Evolutionary conservation across 2,113 vertebrate genomes (phyloP), one percentile per base, ranked within the genome.

Genomic region (Piprites chloris): DNA sequence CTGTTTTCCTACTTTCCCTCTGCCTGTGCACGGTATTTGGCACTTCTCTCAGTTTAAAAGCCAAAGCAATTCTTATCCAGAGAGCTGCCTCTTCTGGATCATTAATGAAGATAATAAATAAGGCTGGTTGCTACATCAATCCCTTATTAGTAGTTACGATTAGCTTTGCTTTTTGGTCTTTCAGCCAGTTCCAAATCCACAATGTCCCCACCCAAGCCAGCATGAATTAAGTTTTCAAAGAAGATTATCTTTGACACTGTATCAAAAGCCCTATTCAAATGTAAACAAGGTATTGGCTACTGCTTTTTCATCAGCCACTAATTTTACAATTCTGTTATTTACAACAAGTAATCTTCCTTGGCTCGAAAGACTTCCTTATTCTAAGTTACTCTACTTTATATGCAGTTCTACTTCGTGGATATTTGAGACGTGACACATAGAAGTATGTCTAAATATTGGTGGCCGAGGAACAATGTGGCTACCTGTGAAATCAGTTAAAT

Each of bases 241-340:
- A 87, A 75, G 66, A 94, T 88, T 91, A 76, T 83, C 73, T 95
- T 28, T 87, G 85, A 95, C 53, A 50, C 30, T 46, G 82, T 50
- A 73, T 74, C 87, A 96, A 93, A 94, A 97, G 78, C 35, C 20
- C 66, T 76, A 94, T 96, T 95, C 91, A 96, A 88, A 91, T 77
- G 78, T 55, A 95, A 91, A 94, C 59, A 83, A 63, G 28, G 27
- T 83, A 74, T 30, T 87, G 67, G 67, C 52, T 90, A 71, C 75
- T 73, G 41, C 59, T 91, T 50, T 86, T 94, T 73, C 30, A 84
- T 56, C 72, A 88, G 75, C 59, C 67, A 67, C 68, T 86, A 75
- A 94, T 93, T 94, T 90, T 49, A 63, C 86, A 89, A 90, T 91
- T 94, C 77, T 79, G 41, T 66, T 91, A 71, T 59, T 95, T 92